Conservation (phyloP, 2,888 invertebrate species). For the Zygogramma bicolorata region DNA sequence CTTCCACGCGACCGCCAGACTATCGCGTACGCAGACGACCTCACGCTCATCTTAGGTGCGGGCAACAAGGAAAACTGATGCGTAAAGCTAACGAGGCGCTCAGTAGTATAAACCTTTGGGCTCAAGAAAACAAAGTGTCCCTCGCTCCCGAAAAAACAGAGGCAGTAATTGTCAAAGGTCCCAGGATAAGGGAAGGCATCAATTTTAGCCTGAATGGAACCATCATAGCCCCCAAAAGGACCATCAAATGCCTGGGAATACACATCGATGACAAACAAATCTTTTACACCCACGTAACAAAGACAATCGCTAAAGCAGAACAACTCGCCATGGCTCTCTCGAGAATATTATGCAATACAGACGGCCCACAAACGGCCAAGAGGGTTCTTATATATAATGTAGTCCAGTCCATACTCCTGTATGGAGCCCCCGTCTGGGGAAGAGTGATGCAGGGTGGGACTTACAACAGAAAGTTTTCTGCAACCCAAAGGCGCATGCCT, state of each 20-base stretch:
- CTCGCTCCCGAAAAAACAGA: not conserved
- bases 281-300: not conserved
- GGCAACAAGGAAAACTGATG: not conserved
- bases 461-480: not conserved
- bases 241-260: constrained; percentile 13
- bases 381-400: not conserved
- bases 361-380: not conserved
- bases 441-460: not conserved
- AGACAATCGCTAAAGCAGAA: too few species aligned
- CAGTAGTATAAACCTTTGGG: not conserved
- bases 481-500: not conserved
- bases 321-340: too few species aligned
- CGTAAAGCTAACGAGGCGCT: not conserved
- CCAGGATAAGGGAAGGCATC: not conserved
- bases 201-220: not conserved
- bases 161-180: not conserved
- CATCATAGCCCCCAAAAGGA: not conserved
- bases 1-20: too few species aligned
- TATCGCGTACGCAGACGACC: too few species aligned
- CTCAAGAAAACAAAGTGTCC: not conserved
- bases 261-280: not conserved
- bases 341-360: not conserved
- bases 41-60: not conserved
- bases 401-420: constrained; percentile 3
- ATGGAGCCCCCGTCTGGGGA: constrained; percentile 17